phyloP scores from a whole-genome alignment of 2,888 invertebrate genomes.

The Nephrotoma appendiculata region DNA sequence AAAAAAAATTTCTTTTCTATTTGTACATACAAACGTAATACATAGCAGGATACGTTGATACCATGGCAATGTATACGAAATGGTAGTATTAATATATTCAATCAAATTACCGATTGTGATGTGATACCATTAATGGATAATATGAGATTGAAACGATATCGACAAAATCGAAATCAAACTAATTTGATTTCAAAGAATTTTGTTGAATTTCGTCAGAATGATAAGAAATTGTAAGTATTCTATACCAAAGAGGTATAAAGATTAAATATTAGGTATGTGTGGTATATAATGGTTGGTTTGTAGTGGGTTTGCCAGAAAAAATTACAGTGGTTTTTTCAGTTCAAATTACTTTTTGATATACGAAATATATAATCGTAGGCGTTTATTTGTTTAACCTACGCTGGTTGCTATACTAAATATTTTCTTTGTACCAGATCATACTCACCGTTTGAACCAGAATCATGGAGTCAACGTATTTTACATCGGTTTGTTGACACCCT shows the following conservation, averaged over 20 bases:
- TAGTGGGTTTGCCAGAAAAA: not conserved
- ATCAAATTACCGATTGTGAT: slow-evolving; percentile 42
- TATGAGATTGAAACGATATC: slow-evolving; percentile 34
- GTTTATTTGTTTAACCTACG: too few species aligned
- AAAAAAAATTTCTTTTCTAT: not conserved
- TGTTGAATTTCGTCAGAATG: not conserved
- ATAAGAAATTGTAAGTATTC: not conserved
- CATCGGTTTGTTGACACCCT: slow-evolving; percentile 41
- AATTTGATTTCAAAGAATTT: not conserved
- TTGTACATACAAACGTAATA: not conserved
- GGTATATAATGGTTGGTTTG: not conserved
- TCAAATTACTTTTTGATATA: not conserved
- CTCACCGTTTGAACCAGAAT: slow-evolving; percentile 9
- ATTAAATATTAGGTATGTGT: slow-evolving; percentile 8
- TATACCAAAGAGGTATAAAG: not conserved
- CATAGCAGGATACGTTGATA: not conserved
- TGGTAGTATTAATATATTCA: slow-evolving; percentile 33
- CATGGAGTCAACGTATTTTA: slow-evolving; percentile 45
- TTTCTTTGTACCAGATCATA: not conserved
- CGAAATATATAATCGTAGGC: too few species aligned
- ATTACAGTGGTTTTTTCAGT: not conserved
- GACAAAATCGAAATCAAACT: not conserved
- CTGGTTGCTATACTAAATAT: not conserved
- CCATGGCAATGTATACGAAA: not conserved
- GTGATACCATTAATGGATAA: slow-evolving; percentile 48